A percentile compares a stretch with the other conserved stretches of the same genome.
phyloP scores from a whole-genome alignment of 2,113 vertebrate species.

The Tupaia tana region DNA sequence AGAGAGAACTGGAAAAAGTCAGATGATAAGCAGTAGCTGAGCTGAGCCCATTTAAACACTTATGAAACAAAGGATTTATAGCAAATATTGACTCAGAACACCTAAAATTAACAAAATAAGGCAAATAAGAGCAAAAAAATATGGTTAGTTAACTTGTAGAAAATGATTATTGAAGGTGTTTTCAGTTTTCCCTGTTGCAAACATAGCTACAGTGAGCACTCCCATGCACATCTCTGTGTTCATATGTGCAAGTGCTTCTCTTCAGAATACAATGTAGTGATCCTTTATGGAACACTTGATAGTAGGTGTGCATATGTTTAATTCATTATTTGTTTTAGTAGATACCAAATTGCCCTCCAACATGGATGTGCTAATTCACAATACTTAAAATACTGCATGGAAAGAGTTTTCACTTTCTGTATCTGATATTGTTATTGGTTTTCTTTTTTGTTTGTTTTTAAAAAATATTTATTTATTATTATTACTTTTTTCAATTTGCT shows the following conservation, averaged over 20 bases:
- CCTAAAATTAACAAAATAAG: constrained; percentile 29
- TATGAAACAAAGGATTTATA: not conserved
- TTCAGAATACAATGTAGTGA: not conserved
- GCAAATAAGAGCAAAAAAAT: not conserved
- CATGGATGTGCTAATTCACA: not conserved
- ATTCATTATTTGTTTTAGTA: not conserved
- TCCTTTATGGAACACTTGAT: not conserved
- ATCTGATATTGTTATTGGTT: not conserved
- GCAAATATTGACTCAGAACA: not conserved
- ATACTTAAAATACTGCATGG: not conserved
- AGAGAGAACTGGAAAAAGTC: not conserved
- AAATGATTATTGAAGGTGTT: not conserved
- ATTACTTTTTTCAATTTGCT: no score
- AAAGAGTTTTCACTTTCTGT: not conserved
- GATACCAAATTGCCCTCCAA: not conserved
- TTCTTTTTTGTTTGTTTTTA: not conserved
- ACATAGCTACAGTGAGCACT: not conserved
- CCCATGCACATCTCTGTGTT: accelerated
- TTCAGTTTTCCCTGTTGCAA: not conserved
- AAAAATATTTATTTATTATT: no score
- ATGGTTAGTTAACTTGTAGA: not conserved
- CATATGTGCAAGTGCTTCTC: accelerated
- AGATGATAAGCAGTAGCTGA: not conserved
- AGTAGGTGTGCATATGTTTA: not conserved
- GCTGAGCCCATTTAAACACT: not conserved